Percentiles rank a stretch among this genome's conserved stretches.
Evolutionary conservation across 2,113 vertebrate species (phyloP).

Genomic region (Zonotrichia leucophrys): DNA sequence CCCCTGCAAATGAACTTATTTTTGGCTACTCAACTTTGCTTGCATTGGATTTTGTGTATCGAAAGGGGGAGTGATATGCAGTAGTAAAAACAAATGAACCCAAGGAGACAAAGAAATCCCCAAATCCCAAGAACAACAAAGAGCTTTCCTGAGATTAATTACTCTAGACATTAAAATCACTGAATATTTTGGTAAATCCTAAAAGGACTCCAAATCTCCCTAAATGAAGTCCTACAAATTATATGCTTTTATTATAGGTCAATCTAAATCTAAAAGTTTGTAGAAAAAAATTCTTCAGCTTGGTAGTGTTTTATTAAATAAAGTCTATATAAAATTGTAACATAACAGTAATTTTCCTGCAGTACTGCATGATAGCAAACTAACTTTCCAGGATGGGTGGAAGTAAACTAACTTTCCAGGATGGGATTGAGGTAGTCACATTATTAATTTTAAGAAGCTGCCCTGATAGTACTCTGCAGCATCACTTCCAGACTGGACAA

Average conservation of each 20-base stretch:
- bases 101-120: background rate
- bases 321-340: background rate
- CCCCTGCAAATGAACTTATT: background rate
- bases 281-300: background rate
- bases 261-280: background rate
- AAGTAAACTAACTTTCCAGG: background rate
- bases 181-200: background rate
- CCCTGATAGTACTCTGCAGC: background rate
- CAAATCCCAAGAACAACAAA: background rate
- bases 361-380: background rate
- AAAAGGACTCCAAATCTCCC: background rate
- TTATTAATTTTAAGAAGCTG: background rate
- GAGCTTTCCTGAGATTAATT: background rate
- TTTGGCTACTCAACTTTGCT: conserved; percentile 2
- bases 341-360: background rate
- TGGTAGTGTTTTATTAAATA: background rate
- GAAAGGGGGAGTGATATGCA: background rate
- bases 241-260: background rate
- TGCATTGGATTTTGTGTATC: background rate
- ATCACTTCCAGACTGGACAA: background rate
- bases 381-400: background rate
- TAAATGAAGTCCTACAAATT: background rate
- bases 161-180: background rate
- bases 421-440: background rate
- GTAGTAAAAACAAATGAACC: background rate